Evolutionary conservation across 2,797 vertebrate species (phyloP).

Genomic region (Astyanax mexicanus): DNA sequence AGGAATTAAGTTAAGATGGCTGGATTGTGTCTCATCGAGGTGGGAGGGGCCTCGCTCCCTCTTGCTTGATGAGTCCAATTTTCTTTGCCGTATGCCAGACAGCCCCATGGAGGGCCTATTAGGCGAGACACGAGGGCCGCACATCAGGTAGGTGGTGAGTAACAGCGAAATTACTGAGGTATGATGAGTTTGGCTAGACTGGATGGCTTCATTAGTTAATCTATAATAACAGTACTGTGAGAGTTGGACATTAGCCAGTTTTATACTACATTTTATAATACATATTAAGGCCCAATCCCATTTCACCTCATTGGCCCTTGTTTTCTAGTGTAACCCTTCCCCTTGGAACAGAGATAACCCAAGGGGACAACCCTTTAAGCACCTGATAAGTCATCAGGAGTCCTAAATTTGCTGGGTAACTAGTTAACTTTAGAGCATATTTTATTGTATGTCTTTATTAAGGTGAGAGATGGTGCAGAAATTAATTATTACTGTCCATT

Average conservation of each 20-base stretch:
- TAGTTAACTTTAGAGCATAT: no score
- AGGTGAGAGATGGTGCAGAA: no score
- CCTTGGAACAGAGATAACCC: no score
- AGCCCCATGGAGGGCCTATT: constrained; percentile 55
- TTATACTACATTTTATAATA: no score
- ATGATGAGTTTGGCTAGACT: not conserved
- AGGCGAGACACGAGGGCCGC: constrained; percentile 58
- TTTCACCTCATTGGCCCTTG: no score
- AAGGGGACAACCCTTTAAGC: no score
- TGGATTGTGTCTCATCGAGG: constrained; percentile 49
- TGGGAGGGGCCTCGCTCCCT: constrained; percentile 45
- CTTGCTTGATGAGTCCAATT: constrained; percentile 58
- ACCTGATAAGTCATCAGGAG: no score
- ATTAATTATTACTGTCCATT: no score
- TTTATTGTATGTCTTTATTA: no score
- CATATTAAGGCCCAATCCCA: not conserved
- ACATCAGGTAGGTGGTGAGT: constrained; percentile 55
- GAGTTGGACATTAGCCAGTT: not conserved
- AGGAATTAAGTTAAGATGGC: constrained; percentile 57
- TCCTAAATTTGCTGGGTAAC: no score
- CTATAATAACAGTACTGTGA: not conserved
- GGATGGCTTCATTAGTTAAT: not conserved
- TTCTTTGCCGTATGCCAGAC: constrained; percentile 58
- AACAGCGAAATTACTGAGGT: constrained; percentile 29
- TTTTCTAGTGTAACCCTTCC: no score